Conservation (phyloP, 2,113 vertebrate genomes). For the Ammodytes dubius region DNA sequence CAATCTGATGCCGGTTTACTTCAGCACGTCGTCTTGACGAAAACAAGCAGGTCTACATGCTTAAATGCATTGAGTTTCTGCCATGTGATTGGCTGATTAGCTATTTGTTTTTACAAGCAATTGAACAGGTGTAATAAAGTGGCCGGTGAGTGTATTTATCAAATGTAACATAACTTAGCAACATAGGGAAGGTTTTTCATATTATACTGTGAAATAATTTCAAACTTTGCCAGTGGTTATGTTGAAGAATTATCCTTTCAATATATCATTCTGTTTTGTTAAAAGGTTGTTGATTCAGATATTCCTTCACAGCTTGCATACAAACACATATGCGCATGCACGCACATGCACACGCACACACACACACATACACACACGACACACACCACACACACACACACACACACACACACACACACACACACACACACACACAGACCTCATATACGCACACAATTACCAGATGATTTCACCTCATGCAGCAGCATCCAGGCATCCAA, state of each 20-base stretch:
- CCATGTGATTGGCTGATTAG: too few species aligned
- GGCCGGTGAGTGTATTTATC: too few species aligned
- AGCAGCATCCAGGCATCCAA: constrained; percentile 37
- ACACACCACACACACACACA: constrained; percentile 1
- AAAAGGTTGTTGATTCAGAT: constrained; percentile 39
- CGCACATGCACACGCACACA: background rate
- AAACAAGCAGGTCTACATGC: too few species aligned
- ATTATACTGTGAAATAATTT: constrained; percentile 45
- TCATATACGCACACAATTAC: constrained; percentile 8
- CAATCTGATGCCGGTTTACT: too few species aligned
- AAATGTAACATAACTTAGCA: too few species aligned
- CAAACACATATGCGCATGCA: background rate
- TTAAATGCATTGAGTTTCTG: too few species aligned
- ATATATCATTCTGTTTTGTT: constrained; percentile 28
- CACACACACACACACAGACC: background rate
- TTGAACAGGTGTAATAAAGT: too few species aligned
- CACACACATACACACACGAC: constrained; percentile 1
- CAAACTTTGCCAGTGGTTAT: constrained; percentile 23
- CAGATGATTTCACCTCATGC: constrained; percentile 36
- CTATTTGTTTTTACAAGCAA: too few species aligned
- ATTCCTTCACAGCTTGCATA: background rate
- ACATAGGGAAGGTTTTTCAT: constrained; percentile 28
- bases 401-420: constrained; percentile 17
- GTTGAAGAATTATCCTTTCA: constrained; percentile 7
- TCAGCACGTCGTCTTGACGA: too few species aligned